Evolutionary conservation across 2,888 invertebrate species (phyloP).

Genomic region (Orthosia incerta): DNA sequence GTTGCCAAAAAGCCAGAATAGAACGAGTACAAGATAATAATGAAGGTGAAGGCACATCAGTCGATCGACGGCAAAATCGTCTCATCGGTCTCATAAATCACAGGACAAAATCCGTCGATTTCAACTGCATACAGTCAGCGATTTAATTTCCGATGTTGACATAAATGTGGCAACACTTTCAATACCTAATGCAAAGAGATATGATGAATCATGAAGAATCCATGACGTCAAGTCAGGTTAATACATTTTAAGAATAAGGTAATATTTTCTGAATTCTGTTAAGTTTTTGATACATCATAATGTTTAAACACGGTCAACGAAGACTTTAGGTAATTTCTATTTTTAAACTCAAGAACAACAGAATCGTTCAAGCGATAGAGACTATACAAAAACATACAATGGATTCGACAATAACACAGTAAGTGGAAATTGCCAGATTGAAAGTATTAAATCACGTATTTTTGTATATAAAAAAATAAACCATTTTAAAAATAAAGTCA

Average conservation of each 20-base stretch:
- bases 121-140: constrained; percentile 2
- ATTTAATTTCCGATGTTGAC: constrained; percentile 25
- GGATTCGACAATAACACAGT: not conserved
- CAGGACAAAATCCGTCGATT: not conserved
- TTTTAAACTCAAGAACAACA: constrained; percentile 26
- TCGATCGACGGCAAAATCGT: not conserved
- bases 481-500: not conserved
- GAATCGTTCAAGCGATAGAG: constrained; percentile 38
- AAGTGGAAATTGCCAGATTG: not conserved
- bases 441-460: constrained; percentile 4
- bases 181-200: not conserved
- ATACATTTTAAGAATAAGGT: constrained; percentile 14
- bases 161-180: not conserved
- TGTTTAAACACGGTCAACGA: constrained; percentile 1
- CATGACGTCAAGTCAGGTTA: constrained; percentile 7
- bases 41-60: not conserved
- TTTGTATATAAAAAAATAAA: constrained; percentile 4
- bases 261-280: not conserved
- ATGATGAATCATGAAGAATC: constrained; percentile 28
- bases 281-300: constrained; percentile 13
- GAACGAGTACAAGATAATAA: not conserved
- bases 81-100: constrained; percentile 25
- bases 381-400: constrained; percentile 39
- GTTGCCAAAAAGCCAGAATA: not conserved
- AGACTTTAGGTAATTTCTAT: constrained; percentile 35